Evolutionary conservation across 1,140 invertebrate genomes (phyloP).

Genomic region (Pogonognathellus flavescens): DNA sequence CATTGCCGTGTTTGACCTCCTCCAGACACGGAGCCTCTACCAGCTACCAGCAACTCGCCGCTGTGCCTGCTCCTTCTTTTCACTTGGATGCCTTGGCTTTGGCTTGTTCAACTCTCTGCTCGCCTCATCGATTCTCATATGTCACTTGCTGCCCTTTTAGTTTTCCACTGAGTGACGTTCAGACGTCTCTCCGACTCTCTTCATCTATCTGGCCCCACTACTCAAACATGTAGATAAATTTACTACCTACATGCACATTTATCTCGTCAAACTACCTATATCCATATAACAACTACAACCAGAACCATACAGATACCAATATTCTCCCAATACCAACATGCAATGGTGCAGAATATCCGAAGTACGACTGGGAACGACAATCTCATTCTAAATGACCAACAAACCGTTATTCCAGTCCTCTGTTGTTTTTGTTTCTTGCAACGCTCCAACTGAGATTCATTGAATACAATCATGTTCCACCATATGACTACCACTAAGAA

Average conservation of each 20-base stretch:
- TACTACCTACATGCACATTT: too few species aligned
- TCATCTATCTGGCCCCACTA: background rate
- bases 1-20: slow-evolving; percentile 35
- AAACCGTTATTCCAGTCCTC: background rate
- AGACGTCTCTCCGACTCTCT: background rate
- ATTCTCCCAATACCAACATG: background rate
- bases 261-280: too few species aligned
- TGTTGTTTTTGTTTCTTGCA: background rate
- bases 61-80: background rate
- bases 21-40: slow-evolving; percentile 47
- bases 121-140: slow-evolving; percentile 54
- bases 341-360: too few species aligned
- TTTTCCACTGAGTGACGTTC: slow-evolving; percentile 19
- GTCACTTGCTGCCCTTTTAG: slow-evolving; percentile 51
- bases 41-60: background rate
- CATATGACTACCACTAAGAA: too few species aligned
- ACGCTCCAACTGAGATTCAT: slow-evolving; percentile 6
- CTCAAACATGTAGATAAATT: too few species aligned
- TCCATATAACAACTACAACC: too few species aligned
- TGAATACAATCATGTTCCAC: slow-evolving; percentile 15
- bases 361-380: too few species aligned
- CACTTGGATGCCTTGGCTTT: slow-evolving; percentile 3
- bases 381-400: background rate
- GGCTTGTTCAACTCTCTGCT: slow-evolving; percentile 27
- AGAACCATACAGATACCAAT: background rate